Conservation (phyloP, 1,140 invertebrate species). For the Glomeris maerens region DNA sequence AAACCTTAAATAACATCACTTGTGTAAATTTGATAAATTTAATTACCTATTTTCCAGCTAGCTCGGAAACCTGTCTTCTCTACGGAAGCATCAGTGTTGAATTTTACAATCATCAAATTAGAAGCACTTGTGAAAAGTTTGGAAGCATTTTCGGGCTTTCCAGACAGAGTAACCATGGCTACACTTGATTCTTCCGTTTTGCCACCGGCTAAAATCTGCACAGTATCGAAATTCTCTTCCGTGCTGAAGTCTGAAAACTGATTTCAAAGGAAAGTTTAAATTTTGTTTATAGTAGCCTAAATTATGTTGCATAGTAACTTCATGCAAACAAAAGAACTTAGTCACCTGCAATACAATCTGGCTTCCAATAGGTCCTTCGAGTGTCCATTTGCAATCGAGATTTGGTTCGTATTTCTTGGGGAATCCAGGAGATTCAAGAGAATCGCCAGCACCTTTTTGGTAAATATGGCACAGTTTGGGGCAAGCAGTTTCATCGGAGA, state of each 20-base stretch:
- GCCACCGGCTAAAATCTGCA: constrained; percentile 87
- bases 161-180: constrained; percentile 77
- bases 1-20: background rate
- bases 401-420: constrained; percentile 80
- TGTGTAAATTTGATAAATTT: background rate
- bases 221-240: constrained; percentile 88
- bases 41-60: constrained; percentile 37
- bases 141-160: constrained; percentile 59
- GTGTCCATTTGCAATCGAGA: constrained; percentile 89
- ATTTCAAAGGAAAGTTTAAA: background rate
- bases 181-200: constrained; percentile 85
- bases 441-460: constrained; percentile 67
- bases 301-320: background rate
- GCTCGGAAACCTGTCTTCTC: constrained; percentile 76
- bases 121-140: constrained; percentile 82
- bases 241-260: constrained; percentile 96
- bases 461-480: constrained; percentile 75
- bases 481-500: constrained; percentile 81
- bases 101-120: constrained; percentile 96
- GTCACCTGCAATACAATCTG: constrained; percentile 67
- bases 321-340: background rate
- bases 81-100: constrained; percentile 81
- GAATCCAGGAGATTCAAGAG: constrained; percentile 85
- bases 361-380: constrained; percentile 89
- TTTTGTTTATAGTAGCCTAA: background rate